These are phyloP conservation scores for Andrena cerasifolii DNA, from an alignment of 1,140 invertebrate genomes.

Conservation along the genomic window DNA sequence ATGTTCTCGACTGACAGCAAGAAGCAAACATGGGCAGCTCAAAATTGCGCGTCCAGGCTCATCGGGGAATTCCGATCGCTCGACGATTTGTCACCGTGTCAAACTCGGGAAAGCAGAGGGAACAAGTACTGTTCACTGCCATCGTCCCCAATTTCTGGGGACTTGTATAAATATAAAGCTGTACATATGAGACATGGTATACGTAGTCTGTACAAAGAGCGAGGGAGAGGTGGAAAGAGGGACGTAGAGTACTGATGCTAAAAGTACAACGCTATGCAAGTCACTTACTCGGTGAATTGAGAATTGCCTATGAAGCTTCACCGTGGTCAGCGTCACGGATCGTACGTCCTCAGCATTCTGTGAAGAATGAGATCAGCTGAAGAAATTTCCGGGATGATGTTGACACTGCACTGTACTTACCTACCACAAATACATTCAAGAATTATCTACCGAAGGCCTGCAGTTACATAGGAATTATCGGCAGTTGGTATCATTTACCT, in stretches of 20 bases:
- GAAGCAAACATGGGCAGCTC: too few relatives aligned
- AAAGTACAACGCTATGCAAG: constrained; percentile 69
- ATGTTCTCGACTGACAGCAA: too few relatives aligned
- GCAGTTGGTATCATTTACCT: neutral
- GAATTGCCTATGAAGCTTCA: constrained; percentile 23
- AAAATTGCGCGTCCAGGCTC: too few relatives aligned
- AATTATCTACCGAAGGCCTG: too few relatives aligned
- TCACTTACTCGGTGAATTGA: constrained; percentile 40
- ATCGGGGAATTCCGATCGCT: too few relatives aligned
- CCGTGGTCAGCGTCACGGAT: constrained; percentile 48
- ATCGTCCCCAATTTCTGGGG: neutral
- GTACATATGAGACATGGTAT: constrained; percentile 22
- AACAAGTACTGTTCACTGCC: neutral
- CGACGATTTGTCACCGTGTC: neutral
- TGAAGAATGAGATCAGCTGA: too few relatives aligned
- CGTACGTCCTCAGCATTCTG: too few relatives aligned
- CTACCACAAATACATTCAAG: too few relatives aligned
- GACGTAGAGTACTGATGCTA: constrained; percentile 71
- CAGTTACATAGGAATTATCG: too few relatives aligned
- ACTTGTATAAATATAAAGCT: constrained; percentile 20
- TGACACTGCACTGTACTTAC: too few relatives aligned
- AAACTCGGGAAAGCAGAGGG: neutral
- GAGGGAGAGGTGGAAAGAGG: constrained; percentile 37
- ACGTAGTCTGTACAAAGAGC: neutral
- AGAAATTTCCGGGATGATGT: too few relatives aligned